Base-by-base conservation (phyloP, 2,888 invertebrate species). In the Mongoloraphidia duomilia region DNA sequence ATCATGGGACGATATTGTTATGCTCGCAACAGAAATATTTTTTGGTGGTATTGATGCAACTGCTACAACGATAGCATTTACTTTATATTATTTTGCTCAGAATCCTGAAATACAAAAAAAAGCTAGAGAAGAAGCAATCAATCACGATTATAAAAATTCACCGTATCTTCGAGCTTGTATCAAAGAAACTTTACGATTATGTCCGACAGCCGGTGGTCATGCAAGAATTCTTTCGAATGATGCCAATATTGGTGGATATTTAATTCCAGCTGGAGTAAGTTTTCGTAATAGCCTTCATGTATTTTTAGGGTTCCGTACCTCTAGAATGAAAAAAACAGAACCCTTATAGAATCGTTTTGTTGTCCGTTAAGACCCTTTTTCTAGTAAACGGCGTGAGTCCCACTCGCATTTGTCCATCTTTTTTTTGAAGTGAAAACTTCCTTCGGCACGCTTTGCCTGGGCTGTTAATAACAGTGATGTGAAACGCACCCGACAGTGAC, bases 81-180 rank as follows among this genome's bases (percentile, higher is more conserved):
- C 69, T 34, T 58, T 74, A 10, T 66, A 70, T 58, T 69, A 69
- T 53, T 57, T 88, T 17, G 76, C 84, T 0, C 70, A 64, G 40
- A 75, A 85, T 64, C 73, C 67, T 8, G 73, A 75, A 0, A 76
- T 78, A 46, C 87, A 87, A 63, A 65, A 73, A 5, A 74, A 71
- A 56, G 65, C 85, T 4, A 69, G 77, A 13, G 62, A 74, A 41
- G 82, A 85, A 61, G 58, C 79, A 8, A 50, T 65, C 0, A 62
- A 61, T 1, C 62, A 69, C 67, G 4, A 60, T 66, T 46, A 75
- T 49, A 65, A 68, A 41, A 60, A 71, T 46, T 66, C 76, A 52
- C 71, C 75, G 0, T 86, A 82, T 58, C 60, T 87, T 14, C 78
- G 74, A 52, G 84, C 84, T 1, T 82, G 81, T 56, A 72, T 86